Base-by-base conservation (phyloP, 2,113 vertebrate genomes). In the Antigone vipio region DNA sequence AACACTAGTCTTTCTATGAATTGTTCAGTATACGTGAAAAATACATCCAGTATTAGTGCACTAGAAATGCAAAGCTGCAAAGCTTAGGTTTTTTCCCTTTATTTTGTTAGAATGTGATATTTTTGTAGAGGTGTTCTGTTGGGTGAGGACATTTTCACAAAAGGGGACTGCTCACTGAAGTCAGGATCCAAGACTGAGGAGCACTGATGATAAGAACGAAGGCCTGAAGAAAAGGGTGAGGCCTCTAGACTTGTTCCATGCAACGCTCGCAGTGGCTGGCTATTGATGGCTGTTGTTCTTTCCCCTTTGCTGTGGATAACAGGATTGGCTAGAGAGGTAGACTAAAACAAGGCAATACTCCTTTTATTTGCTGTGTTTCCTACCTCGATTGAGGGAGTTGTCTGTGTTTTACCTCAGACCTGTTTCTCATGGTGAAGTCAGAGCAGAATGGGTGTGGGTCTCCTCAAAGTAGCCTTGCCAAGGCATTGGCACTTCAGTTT, bases 261-360 rank as follows among this genome's bases (percentile, higher is more conserved):
- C 4, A 5, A 19, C 0, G 0, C 62, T 66, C 0, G 0, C 62
- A 21, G 1, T 40, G 50, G 24, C 38, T 81, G 27, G 12, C 5
- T 91, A 6, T 15, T 83, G 40, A 14, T 42, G 52, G 16, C n/a
- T 72, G 52, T 2, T 56, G 8, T 2, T 49, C 64, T 60, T n/a
- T 22, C 7, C 20, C 9, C 12, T 44, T 71, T 3, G 0, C 30
- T 66, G 32, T 59, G 68, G 23, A 19, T 40, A 15, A 12, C 42
- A 45, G 38, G 15, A 35, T 8, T 69, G 55, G 15, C 10, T 55
- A 27, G 38, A 35, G 23, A 6, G 16, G 9, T 63, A 75, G 52
- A 17, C 21, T 69, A 24, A 53, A 68, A 19, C 19, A 73, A 58
- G 19, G 21, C 45, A 60, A 7, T 32, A 2, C 8, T 53, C 6